Percentiles rank a stretch among this genome's conserved stretches.
These are phyloP conservation scores for Rhyzopertha dominica DNA, from an alignment of 1,140 invertebrate genomes.

Conservation along the genomic window DNA sequence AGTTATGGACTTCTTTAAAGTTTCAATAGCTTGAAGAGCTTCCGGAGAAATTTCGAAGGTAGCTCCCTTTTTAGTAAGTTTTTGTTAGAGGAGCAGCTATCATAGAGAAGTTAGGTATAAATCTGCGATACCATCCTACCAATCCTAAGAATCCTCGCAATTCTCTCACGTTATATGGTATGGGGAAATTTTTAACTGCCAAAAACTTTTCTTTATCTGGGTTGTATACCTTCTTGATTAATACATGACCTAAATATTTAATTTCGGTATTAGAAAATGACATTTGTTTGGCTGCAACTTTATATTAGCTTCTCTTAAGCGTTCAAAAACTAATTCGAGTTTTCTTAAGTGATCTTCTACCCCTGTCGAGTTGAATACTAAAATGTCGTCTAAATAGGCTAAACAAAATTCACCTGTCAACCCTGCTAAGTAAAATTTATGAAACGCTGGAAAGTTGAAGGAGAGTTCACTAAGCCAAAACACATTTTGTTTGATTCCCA, in stretches of 20 bases:
- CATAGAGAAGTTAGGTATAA: too few relatives aligned
- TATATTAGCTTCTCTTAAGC: too few relatives aligned
- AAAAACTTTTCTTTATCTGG: conserved; percentile 13
- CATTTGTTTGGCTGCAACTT: conserved; percentile 11
- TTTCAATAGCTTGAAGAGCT: too few relatives aligned
- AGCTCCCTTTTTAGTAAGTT: too few relatives aligned
- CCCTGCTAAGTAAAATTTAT: conserved; percentile 9
- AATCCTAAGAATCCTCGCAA: too few relatives aligned
- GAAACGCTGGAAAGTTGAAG: conserved; percentile 11
- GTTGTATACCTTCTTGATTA: conserved; percentile 7
- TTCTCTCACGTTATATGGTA: conserved; percentile 10
- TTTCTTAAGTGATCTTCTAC: conserved; percentile 3
- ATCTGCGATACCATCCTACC: too few relatives aligned
- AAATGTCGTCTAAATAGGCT: conserved; percentile 12
- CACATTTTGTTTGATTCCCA: not conserved
- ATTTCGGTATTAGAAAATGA: conserved; percentile 9
- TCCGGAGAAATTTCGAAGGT: too few relatives aligned
- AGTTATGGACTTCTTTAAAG: too few relatives aligned
- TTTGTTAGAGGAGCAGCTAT: too few relatives aligned
- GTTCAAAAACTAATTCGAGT: too few relatives aligned
- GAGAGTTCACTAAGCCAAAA: not conserved
- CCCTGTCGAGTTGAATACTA: conserved; percentile 7
- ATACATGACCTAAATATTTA: conserved; percentile 17
- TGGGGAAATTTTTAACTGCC: conserved; percentile 13
- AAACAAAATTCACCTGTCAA: conserved; percentile 7